These are phyloP conservation scores for Probosciger aterrimus DNA, from an alignment of 2,113 vertebrate genomes.

Conservation along the genomic window DNA sequence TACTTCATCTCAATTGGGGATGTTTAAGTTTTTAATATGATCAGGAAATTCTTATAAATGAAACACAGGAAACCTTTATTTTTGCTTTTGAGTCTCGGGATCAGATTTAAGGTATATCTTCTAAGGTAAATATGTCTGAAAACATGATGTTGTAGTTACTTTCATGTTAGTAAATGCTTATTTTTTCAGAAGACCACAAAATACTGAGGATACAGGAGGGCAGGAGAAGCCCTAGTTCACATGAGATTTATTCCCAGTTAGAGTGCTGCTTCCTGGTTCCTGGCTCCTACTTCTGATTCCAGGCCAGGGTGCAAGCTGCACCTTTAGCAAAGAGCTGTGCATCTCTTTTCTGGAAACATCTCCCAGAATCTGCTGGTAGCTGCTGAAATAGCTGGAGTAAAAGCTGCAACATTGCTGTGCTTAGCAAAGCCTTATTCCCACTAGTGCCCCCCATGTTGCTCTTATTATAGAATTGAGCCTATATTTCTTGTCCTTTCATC, in stretches of 20 bases:
- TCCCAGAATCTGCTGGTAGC: not conserved
- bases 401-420: not conserved
- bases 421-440: not conserved
- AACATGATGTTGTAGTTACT: not conserved
- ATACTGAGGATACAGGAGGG: not conserved
- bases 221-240: not conserved
- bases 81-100: not conserved
- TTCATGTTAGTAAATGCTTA: not conserved
- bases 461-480: not conserved
- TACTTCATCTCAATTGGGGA: not conserved
- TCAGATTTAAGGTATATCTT: not conserved
- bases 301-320: not conserved
- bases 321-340: not conserved
- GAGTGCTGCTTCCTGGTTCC: not conserved
- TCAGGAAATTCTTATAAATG: not conserved
- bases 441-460: not conserved
- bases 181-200: not conserved
- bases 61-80: not conserved
- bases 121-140: not conserved
- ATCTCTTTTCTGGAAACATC: not conserved
- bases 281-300: not conserved
- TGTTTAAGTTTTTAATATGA: not conserved
- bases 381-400: not conserved
- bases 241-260: not conserved
- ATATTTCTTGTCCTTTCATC: slow-evolving; percentile 13